phyloP scores from a whole-genome alignment of 1,140 invertebrate species.

The Cecropterus lyciades region DNA sequence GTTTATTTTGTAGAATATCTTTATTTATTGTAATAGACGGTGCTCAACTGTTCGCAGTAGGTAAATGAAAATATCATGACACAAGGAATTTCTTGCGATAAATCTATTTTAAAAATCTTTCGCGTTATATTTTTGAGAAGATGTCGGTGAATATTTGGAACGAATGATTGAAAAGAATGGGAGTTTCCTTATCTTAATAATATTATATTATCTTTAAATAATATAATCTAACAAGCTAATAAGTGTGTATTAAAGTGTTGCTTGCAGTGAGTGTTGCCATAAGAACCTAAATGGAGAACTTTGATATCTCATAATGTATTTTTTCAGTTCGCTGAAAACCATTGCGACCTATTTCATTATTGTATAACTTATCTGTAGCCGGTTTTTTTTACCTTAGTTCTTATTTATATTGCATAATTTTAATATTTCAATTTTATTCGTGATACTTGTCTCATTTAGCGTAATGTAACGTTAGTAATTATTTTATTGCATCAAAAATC shows the following conservation, averaged over 20 bases:
- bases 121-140: constrained; percentile 28
- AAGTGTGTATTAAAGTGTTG: constrained; percentile 41
- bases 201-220: constrained; percentile 14
- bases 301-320: constrained; percentile 6
- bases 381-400: neutral
- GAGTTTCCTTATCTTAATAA: constrained; percentile 14
- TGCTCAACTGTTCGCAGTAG: constrained; percentile 23
- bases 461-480: constrained; percentile 25
- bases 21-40: constrained; percentile 16
- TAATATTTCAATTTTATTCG: neutral
- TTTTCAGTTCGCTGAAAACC: neutral
- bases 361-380: constrained; percentile 9
- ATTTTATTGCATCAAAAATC: constrained; percentile 19
- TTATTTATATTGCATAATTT: constrained; percentile 19
- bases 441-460: constrained; percentile 21
- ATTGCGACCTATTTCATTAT: neutral
- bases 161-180: constrained; percentile 8
- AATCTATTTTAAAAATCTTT: constrained; percentile 26
- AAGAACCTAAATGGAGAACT: constrained; percentile 14
- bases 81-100: constrained; percentile 26
- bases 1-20: neutral
- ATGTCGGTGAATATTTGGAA: constrained; percentile 25
- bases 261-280: constrained; percentile 32
- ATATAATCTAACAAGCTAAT: constrained; percentile 1
- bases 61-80: constrained; percentile 26